A percentile compares a stretch with the other conserved stretches of the same genome.
phyloP scores from a whole-genome alignment of 2,888 invertebrate genomes.

The Corythucha ciliata region DNA sequence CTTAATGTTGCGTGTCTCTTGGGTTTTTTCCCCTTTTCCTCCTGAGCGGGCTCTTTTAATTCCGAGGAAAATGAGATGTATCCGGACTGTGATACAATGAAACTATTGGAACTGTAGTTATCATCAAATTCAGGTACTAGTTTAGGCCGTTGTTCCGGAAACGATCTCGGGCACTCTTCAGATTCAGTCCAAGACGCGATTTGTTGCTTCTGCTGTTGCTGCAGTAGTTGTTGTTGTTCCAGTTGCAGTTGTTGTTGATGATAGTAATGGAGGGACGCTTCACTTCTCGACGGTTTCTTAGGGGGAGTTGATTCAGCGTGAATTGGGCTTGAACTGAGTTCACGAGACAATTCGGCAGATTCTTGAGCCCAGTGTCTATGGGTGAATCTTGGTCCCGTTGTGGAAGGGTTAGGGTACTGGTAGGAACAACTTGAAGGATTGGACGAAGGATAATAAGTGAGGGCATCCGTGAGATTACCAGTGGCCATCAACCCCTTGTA shows the following conservation, averaged over 20 bases:
- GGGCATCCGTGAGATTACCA: slow-evolving; percentile 62
- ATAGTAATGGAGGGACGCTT: not conserved
- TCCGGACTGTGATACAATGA: slow-evolving; percentile 69
- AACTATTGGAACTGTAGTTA: slow-evolving; percentile 49
- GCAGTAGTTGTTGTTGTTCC: slow-evolving; percentile 6
- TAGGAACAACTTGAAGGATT: slow-evolving; percentile 12
- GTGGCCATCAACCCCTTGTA: slow-evolving; percentile 58
- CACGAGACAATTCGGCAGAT: slow-evolving; percentile 24
- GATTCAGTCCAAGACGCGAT: slow-evolving; percentile 10
- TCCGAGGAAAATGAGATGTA: slow-evolving; percentile 67
- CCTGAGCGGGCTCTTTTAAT: slow-evolving; percentile 46
- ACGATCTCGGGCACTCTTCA: slow-evolving; percentile 24
- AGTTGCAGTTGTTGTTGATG: too few relatives aligned
- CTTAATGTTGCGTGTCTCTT: slow-evolving; percentile 61
- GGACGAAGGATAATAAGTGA: slow-evolving; percentile 67
- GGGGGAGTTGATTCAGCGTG: slow-evolving; percentile 19
- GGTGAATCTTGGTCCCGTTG: slow-evolving; percentile 19
- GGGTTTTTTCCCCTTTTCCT: slow-evolving; percentile 54
- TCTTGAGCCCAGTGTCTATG: slow-evolving; percentile 24
- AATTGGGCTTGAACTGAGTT: slow-evolving; percentile 28
- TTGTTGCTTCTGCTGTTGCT: slow-evolving; percentile 19
- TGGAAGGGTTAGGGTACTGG: slow-evolving; percentile 11
- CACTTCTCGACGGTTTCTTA: slow-evolving; percentile 26
- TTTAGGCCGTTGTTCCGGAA: slow-evolving; percentile 25
- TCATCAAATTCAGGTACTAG: slow-evolving; percentile 21